These are phyloP conservation scores for Acrossocheilus fasciatus DNA, from an alignment of 2,797 vertebrate species.

Conservation along the genomic window DNA sequence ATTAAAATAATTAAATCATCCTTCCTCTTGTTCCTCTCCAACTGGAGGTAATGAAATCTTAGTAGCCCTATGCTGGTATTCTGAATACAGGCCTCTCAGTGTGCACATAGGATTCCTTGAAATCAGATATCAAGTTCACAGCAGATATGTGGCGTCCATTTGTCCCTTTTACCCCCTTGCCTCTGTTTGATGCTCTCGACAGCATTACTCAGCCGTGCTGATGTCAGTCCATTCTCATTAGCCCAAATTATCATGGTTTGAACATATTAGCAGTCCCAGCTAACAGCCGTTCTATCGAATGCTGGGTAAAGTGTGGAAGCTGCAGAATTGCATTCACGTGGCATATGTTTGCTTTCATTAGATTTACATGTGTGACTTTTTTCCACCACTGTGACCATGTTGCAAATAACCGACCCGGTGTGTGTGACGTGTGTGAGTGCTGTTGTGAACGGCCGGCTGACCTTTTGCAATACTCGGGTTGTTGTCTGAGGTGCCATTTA, in stretches of 20 bases:
- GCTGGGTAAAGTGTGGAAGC: neutral
- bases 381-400: constrained; percentile 62
- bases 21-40: constrained; percentile 69
- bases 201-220: constrained; percentile 61
- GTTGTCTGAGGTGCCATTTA: constrained; percentile 61
- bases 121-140: constrained; percentile 71
- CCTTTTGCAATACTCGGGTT: constrained; percentile 37
- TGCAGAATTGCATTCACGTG: constrained; percentile 24
- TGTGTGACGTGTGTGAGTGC: neutral
- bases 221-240: constrained; percentile 65
- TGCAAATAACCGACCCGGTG: constrained; percentile 59
- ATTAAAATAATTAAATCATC: constrained; percentile 84
- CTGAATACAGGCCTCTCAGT: constrained; percentile 67
- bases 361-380: constrained; percentile 62
- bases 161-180: constrained; percentile 27
- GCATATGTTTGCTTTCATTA: constrained; percentile 53
- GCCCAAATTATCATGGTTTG: constrained; percentile 62
- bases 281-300: constrained; percentile 31
- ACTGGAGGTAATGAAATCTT: constrained; percentile 79
- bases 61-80: constrained; percentile 62
- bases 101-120: constrained; percentile 65
- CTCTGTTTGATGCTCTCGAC: constrained; percentile 62
- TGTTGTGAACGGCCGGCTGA: neutral
- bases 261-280: constrained; percentile 62
- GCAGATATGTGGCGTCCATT: constrained; percentile 59